Conservation (phyloP, 2,888 invertebrate genomes). For the Timema cristinae region DNA sequence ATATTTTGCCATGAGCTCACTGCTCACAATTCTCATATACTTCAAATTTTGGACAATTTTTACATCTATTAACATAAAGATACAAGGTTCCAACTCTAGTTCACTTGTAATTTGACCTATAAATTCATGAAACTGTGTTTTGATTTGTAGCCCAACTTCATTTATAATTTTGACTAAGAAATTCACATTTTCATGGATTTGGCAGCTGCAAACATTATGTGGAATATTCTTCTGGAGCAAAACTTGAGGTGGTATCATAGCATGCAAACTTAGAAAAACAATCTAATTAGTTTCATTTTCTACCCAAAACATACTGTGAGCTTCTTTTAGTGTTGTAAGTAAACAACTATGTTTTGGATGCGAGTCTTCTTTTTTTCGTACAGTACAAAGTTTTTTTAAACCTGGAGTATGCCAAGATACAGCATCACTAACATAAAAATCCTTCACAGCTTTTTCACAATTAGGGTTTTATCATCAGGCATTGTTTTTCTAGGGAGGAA, state of each 20-base stretch:
- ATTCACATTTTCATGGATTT: conserved; percentile 5
- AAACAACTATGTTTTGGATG: not conserved
- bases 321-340: no score
- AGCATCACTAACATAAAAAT: not conserved
- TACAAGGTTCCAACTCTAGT: not conserved
- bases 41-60: not conserved
- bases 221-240: not conserved
- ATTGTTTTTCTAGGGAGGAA: not conserved
- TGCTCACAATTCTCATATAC: not conserved
- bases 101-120: not conserved
- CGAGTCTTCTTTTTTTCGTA: not conserved
- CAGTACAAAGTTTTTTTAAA: not conserved
- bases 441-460: not conserved
- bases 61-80: not conserved
- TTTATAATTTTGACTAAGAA: not conserved
- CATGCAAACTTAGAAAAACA: not conserved
- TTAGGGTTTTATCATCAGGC: not conserved
- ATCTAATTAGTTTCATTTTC: not conserved
- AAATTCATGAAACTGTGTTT: not conserved
- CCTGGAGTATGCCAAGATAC: not conserved
- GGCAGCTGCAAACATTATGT: not conserved
- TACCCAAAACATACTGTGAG: not conserved
- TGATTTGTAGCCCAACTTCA: not conserved
- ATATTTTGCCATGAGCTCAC: not conserved
- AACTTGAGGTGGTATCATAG: not conserved